These are phyloP conservation scores for Tridacna crocea DNA, from an alignment of 2,888 invertebrate genomes.

Conservation along the genomic window DNA sequence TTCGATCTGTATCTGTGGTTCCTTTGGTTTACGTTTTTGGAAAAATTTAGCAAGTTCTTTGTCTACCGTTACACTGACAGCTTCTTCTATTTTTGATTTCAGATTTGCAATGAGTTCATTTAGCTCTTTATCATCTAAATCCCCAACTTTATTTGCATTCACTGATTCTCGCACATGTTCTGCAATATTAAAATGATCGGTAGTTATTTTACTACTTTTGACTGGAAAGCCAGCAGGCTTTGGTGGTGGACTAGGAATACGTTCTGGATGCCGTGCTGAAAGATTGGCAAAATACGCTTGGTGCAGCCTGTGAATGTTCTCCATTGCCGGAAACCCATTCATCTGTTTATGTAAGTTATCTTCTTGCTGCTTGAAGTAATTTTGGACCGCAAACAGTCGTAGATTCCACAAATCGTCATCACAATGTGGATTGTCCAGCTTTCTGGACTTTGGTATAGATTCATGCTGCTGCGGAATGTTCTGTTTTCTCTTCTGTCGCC, in stretches of 20 bases:
- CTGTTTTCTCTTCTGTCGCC: slow-evolving; percentile 91
- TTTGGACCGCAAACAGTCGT: slow-evolving; percentile 95
- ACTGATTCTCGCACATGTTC: slow-evolving; percentile 62
- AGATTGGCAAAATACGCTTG: slow-evolving; percentile 61
- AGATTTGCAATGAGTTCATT: slow-evolving; percentile 95
- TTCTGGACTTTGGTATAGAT: slow-evolving; percentile 69
- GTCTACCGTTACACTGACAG: slow-evolving; percentile 73
- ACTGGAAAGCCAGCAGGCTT: slow-evolving; percentile 31
- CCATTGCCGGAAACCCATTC: slow-evolving; percentile 52
- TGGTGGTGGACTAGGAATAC: slow-evolving; percentile 31
- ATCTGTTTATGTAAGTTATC: slow-evolving; percentile 57
- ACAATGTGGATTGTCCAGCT: slow-evolving; percentile 84
- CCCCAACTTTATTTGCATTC: slow-evolving; percentile 55
- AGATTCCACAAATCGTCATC: slow-evolving; percentile 93
- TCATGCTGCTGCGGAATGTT: slow-evolving; percentile 96
- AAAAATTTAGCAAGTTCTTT: slow-evolving; percentile 72
- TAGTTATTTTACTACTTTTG: slow-evolving; percentile 42
- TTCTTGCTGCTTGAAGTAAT: slow-evolving; percentile 92
- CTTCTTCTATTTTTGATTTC: slow-evolving; percentile 91
- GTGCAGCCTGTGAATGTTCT: slow-evolving; percentile 60
- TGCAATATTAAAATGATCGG: slow-evolving; percentile 59
- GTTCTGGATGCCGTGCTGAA: slow-evolving; percentile 43
- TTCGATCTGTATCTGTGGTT: slow-evolving; percentile 43
- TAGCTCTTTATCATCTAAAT: slow-evolving; percentile 86
- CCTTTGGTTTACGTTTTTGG: slow-evolving; percentile 62